A percentile compares a stretch with the other conserved stretches of the same genome.
These are phyloP conservation scores for Arbacia lixula DNA, from an alignment of 53 echinoderm and acorn worm species.

Conservation along the genomic window DNA sequence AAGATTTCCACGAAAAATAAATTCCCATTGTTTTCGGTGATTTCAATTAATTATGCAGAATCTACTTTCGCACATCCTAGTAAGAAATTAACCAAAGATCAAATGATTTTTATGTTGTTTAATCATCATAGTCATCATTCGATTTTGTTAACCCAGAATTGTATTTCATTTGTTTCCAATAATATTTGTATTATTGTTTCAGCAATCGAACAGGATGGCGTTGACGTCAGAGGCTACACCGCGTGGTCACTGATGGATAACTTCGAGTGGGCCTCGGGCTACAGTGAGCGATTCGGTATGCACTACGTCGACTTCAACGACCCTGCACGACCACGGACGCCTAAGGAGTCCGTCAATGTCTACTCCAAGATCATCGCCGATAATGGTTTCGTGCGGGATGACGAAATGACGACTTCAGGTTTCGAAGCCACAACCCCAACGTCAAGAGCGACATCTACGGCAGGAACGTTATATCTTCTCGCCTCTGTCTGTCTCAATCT, in stretches of 20 bases:
- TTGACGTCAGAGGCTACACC: constrained; percentile 72
- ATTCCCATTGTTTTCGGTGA: neutral
- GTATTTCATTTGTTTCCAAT: neutral
- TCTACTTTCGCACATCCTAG: no score
- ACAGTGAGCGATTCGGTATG: constrained; percentile 75
- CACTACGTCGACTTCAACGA: constrained; percentile 76
- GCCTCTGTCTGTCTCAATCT: no score
- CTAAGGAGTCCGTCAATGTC: constrained; percentile 55
- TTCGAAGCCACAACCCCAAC: constrained; percentile 8
- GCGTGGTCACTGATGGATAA: constrained; percentile 83
- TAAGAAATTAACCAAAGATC: neutral
- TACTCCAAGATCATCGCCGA: constrained; percentile 66
- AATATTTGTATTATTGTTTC: neutral
- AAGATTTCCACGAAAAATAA: neutral
- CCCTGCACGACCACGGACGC: constrained; percentile 42
- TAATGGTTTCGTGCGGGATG: constrained; percentile 61
- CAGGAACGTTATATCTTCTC: neutral
- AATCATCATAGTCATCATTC: neutral
- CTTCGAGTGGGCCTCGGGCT: constrained; percentile 78
- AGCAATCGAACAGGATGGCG: constrained; percentile 67
- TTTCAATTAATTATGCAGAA: no score
- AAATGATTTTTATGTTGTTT: no score
- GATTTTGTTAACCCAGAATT: neutral
- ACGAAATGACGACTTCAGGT: neutral
- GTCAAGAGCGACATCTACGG: constrained; percentile 46